Conservation (phyloP, 1,140 invertebrate species). For the Brachionus sp. region DNA sequence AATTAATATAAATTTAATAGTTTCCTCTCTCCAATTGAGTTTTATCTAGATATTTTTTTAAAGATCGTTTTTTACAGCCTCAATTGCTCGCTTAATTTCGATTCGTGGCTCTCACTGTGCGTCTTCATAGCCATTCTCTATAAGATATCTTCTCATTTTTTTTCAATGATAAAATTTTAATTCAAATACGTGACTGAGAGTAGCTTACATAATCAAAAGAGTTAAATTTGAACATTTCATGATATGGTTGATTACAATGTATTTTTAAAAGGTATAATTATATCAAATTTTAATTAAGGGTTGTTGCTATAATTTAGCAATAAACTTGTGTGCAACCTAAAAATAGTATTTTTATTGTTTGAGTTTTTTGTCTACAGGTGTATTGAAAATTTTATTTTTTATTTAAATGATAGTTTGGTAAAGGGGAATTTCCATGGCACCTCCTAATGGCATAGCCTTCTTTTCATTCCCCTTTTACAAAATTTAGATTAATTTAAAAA, state of each 20-base stretch:
- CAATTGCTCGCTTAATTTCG: background rate
- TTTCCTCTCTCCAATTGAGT: background rate
- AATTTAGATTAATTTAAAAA: too few relatives aligned
- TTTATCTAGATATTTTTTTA: background rate
- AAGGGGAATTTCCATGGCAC: too few relatives aligned
- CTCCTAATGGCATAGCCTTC: too few relatives aligned
- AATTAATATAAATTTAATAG: background rate
- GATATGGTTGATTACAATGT: background rate
- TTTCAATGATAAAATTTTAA: background rate
- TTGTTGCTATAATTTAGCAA: background rate
- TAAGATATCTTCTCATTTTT: background rate
- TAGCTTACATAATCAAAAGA: background rate
- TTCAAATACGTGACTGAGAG: background rate
- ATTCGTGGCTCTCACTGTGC: background rate
- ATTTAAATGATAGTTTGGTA: too few relatives aligned
- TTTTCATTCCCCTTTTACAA: too few relatives aligned
- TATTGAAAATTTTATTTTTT: background rate
- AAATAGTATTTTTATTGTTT: background rate
- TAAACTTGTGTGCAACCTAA: background rate
- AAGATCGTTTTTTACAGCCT: background rate
- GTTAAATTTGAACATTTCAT: background rate
- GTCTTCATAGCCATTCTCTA: background rate
- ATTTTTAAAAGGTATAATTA: background rate
- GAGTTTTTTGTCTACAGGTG: background rate
- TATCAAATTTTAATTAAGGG: background rate